Conservation (phyloP, 2,797 vertebrate species). For the Mormyrops boulengeri region DNA sequence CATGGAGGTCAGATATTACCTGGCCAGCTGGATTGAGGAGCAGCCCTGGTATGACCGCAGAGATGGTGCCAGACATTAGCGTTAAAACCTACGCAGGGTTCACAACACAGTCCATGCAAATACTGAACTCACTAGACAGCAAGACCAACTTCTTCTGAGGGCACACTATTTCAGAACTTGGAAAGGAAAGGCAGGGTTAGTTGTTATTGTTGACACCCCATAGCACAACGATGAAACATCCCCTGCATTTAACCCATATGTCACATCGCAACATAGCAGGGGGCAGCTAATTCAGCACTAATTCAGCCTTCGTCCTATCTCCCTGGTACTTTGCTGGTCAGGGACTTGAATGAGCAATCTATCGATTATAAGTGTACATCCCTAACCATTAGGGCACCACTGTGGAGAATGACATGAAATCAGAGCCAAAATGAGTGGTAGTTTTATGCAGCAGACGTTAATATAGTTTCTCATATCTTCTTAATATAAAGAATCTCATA, state of each 20-base stretch:
- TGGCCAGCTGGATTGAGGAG: conserved; percentile 63
- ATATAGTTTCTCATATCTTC: neutral
- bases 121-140: neutral
- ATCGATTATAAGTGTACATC: neutral
- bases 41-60: conserved; percentile 59
- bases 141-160: neutral
- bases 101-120: neutral
- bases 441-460: neutral
- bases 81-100: neutral
- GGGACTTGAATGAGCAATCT: neutral
- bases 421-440: neutral
- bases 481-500: neutral
- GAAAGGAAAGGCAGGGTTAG: neutral
- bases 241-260: neutral
- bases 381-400: neutral
- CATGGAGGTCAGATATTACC: conserved; percentile 62
- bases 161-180: neutral
- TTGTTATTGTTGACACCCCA: neutral
- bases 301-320: neutral
- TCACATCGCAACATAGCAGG: neutral
- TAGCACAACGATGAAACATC: neutral
- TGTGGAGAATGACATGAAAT: neutral
- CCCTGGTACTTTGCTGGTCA: neutral
- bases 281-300: neutral
- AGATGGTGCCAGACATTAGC: neutral